Evolutionary conservation across 1,140 invertebrate genomes (phyloP).

Genomic region (Tachypleus tridentatus): DNA sequence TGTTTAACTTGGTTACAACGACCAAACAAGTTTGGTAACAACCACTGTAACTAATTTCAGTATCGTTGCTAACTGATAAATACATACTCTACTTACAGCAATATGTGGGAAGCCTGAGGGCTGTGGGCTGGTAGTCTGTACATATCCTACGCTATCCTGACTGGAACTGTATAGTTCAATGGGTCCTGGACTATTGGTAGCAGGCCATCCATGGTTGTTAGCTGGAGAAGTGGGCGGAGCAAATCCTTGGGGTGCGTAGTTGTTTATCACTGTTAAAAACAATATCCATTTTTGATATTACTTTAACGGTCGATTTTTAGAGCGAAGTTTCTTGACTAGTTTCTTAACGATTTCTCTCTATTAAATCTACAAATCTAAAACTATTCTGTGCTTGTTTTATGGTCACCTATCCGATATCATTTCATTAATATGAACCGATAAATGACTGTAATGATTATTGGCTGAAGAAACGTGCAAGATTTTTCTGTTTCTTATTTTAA

Average conservation of each 20-base stretch:
- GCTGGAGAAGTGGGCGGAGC: conserved; percentile 57
- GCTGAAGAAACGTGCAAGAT: no score
- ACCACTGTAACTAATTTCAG: background rate
- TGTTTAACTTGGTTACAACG: background rate
- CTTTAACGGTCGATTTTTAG: no score
- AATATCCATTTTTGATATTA: no score
- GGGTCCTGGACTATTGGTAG: conserved; percentile 64
- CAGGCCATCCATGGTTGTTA: conserved; percentile 62
- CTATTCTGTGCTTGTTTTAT: no score
- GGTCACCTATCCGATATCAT: no score
- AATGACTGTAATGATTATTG: no score
- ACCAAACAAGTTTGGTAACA: conserved; percentile 1
- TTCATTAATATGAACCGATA: no score
- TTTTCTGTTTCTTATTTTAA: no score
- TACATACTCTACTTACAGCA: conserved; percentile 53
- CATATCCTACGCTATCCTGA: conserved; percentile 72
- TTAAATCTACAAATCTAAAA: no score
- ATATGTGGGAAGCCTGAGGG: conserved; percentile 74
- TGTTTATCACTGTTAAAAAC: conserved; percentile 70
- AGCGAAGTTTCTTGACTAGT: no score
- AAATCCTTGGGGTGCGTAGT: conserved; percentile 61
- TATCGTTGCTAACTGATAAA: background rate
- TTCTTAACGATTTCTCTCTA: no score
- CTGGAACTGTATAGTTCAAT: conserved; percentile 76
- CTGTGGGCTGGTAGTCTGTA: conserved; percentile 82